Conservation (phyloP, 2,888 invertebrate species). For the Harpagoxenus sublaevis region DNA sequence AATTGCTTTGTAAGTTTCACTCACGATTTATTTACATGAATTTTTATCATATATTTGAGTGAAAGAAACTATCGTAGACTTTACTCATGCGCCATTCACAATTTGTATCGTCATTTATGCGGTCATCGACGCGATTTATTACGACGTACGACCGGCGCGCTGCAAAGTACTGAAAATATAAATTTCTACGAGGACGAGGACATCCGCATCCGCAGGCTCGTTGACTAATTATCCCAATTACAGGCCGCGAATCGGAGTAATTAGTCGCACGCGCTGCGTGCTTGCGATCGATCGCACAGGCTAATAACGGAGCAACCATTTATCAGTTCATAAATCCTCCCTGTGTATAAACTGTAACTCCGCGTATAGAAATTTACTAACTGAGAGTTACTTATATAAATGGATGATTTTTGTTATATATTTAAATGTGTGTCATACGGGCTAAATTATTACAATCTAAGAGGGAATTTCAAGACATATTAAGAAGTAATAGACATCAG, state of each 20-base stretch:
- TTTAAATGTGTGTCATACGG: not conserved
- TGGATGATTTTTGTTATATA: not conserved
- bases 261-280: constrained; percentile 41
- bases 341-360: constrained; percentile 13
- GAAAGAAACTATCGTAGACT: not conserved
- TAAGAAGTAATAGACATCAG: not conserved
- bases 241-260: constrained; percentile 56
- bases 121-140: constrained; percentile 19
- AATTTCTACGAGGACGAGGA: constrained; percentile 48
- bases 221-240: constrained; percentile 64
- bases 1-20: not conserved
- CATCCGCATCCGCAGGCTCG: constrained; percentile 52
- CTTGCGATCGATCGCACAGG: constrained; percentile 52
- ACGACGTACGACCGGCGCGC: not conserved
- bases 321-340: constrained; percentile 60
- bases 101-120: not conserved
- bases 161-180: constrained; percentile 53
- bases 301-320: constrained; percentile 57
- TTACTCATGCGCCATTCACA: not conserved
- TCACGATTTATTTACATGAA: not conserved
- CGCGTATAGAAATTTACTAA: constrained; percentile 31
- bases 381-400: not conserved
- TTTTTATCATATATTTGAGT: not conserved
- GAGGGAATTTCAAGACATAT: not conserved
- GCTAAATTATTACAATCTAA: not conserved